These are phyloP conservation scores for Scomberomorus guttatus DNA, from an alignment of 2,797 vertebrate species.

Conservation along the genomic window DNA sequence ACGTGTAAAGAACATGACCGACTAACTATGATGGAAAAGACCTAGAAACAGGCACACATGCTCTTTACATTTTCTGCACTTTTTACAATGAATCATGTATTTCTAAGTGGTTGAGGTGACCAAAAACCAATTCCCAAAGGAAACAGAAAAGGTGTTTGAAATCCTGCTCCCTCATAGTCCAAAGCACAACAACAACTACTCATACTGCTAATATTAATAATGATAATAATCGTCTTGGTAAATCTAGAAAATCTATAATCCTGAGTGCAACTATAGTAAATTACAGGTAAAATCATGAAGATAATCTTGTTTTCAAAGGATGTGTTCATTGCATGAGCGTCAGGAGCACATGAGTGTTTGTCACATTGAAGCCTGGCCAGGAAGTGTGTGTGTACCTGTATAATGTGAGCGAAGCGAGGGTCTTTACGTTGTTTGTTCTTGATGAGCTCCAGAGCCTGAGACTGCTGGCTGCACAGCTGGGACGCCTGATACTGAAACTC, in stretches of 20 bases:
- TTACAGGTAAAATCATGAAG: not conserved
- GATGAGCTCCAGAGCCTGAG: constrained; percentile 92
- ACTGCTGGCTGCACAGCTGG: constrained; percentile 92
- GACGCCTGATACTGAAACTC: constrained; percentile 92
- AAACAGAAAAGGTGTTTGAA: no score
- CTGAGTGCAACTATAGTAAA: no score
- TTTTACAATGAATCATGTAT: not conserved
- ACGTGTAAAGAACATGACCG: not conserved
- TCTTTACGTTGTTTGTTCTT: constrained; percentile 95
- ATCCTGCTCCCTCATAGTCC: no score
- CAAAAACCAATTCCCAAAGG: not conserved
- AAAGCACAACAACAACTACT: not conserved
- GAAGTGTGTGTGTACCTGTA: constrained; percentile 86
- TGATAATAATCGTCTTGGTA: not conserved
- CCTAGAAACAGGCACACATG: no score
- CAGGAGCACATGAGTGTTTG: not conserved
- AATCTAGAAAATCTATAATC: not conserved
- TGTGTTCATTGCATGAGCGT: not conserved
- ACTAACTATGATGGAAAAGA: no score
- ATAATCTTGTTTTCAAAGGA: not conserved
- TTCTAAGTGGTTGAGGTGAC: no score
- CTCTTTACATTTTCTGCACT: no score
- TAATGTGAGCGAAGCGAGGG: constrained; percentile 90
- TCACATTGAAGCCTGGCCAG: no score
- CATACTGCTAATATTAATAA: not conserved